A percentile compares a stretch with the other conserved stretches of the same genome.
Conservation (phyloP, 2,797 vertebrate genomes). For the Masticophis lateralis region DNA sequence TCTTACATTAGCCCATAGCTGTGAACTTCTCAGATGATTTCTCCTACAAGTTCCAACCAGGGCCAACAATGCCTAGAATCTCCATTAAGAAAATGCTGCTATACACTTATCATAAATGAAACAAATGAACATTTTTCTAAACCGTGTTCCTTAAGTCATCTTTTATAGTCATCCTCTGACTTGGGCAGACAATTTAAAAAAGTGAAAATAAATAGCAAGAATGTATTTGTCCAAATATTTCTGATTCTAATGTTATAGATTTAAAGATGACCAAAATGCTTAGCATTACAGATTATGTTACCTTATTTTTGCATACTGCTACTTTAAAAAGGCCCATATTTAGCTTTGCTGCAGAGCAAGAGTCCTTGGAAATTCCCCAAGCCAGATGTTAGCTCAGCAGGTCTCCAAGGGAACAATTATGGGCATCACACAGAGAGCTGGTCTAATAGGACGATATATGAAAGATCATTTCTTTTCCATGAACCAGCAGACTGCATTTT, state of each 20-base stretch:
- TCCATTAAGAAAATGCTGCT: background rate
- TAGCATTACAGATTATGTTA: background rate
- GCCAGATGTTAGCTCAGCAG: slow-evolving; percentile 28
- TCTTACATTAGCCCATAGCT: background rate
- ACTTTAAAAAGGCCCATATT: background rate
- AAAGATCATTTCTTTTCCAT: slow-evolving; percentile 45
- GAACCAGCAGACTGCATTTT: slow-evolving; percentile 39
- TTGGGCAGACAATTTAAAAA: background rate
- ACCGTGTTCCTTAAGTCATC: background rate
- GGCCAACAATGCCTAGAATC: background rate
- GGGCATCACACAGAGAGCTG: slow-evolving; percentile 39
- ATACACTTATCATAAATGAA: background rate
- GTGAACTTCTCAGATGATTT: background rate
- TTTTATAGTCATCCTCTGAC: background rate
- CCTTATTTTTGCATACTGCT: background rate
- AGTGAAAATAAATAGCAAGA: background rate
- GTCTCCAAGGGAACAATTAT: slow-evolving; percentile 39
- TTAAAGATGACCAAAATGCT: background rate
- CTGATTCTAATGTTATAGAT: background rate
- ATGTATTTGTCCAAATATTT: background rate
- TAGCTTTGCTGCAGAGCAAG: slow-evolving; percentile 28
- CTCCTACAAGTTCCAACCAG: background rate
- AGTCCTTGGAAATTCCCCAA: slow-evolving; percentile 37
- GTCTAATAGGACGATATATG: slow-evolving; percentile 27
- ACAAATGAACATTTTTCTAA: background rate